Conservation (phyloP, 1,140 invertebrate genomes). For the Trachymyrmex septentrionalis region DNA sequence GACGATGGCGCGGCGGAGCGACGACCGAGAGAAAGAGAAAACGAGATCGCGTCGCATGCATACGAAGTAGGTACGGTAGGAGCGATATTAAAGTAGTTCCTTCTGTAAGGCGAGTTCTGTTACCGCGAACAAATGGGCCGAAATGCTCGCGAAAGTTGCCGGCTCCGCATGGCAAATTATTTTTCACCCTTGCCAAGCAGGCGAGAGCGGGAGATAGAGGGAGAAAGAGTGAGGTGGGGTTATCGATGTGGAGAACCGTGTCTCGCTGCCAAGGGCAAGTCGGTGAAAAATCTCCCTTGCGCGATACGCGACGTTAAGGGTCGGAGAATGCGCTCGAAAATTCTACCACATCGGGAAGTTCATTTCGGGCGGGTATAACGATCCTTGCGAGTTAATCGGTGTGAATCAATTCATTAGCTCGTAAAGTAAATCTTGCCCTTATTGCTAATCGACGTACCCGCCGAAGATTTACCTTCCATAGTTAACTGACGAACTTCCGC, state of each 20-base stretch:
- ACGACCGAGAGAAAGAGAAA: slow-evolving; percentile 49
- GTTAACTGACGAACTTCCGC: slow-evolving; percentile 33
- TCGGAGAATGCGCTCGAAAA: not conserved
- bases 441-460: slow-evolving; percentile 41
- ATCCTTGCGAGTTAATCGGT: slow-evolving; percentile 4
- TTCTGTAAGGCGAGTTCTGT: slow-evolving; percentile 58
- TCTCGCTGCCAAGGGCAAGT: not conserved
- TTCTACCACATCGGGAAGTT: slow-evolving; percentile 2
- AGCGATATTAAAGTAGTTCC: slow-evolving; percentile 74
- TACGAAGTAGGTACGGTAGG: slow-evolving; percentile 71
- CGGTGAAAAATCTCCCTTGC: slow-evolving; percentile 26
- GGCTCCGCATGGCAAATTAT: slow-evolving; percentile 60
- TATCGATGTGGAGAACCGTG: slow-evolving; percentile 7
- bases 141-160: slow-evolving; percentile 57
- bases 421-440: slow-evolving; percentile 6
- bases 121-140: slow-evolving; percentile 64
- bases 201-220: not conserved
- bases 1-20: not conserved
- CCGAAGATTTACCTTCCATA: slow-evolving; percentile 36
- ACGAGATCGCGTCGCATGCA: slow-evolving; percentile 62
- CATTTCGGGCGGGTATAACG: slow-evolving; percentile 22
- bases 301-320: not conserved
- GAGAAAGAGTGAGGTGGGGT: not conserved
- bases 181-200: slow-evolving; percentile 51
- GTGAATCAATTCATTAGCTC: slow-evolving; percentile 38